Evolutionary conservation across 2,113 vertebrate species (phyloP).

Genomic region (Connochaetes taurinus): DNA sequence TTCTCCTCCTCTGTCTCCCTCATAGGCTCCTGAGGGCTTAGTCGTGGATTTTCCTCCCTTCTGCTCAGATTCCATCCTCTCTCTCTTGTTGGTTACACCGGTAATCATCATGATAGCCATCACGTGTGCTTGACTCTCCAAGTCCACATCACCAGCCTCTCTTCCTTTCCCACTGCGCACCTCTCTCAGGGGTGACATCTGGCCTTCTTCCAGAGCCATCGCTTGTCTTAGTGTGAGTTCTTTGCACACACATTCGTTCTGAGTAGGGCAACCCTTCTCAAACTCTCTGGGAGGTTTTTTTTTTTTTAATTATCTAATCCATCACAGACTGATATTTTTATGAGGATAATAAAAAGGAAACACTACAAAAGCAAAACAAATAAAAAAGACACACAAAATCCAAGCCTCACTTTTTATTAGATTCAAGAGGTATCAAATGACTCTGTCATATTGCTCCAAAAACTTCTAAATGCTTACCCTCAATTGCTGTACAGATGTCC

Average conservation of each 20-base stretch:
- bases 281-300: neutral
- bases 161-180: neutral
- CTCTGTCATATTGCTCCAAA: neutral
- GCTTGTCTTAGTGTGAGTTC: accelerated
- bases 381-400: conserved; percentile 8
- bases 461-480: neutral
- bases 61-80: neutral
- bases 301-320: neutral
- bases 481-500: neutral
- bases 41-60: neutral
- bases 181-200: too few species aligned
- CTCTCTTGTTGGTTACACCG: neutral
- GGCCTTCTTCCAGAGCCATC: neutral
- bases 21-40: neutral
- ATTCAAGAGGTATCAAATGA: neutral
- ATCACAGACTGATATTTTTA: conserved; percentile 29
- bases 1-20: neutral
- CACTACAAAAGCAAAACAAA: conserved; percentile 15
- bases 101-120: neutral
- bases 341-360: conserved; percentile 39
- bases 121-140: neutral
- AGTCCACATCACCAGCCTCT: neutral
- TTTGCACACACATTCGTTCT: neutral
- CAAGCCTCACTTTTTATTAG: neutral
- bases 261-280: neutral